phyloP scores from a whole-genome alignment of 2,113 vertebrate species.

The Zapus hudsonius region DNA sequence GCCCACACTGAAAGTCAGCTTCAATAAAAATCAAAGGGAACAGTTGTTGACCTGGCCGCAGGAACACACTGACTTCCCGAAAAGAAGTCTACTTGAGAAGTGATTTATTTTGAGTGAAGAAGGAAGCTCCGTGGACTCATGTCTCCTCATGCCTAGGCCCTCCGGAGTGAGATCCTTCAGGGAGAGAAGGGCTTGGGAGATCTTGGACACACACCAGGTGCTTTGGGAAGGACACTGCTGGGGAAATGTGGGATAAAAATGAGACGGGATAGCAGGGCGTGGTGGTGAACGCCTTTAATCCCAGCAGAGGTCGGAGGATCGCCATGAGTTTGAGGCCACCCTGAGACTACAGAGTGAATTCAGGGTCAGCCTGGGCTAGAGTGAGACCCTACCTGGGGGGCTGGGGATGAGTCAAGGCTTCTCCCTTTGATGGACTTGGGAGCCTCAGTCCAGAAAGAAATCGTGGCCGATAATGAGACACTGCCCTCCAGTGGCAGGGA shows the following conservation, averaged over 20 bases:
- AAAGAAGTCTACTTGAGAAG: not conserved
- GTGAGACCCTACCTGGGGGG: too few species aligned
- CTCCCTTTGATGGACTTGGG: not conserved
- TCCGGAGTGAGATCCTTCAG: not conserved
- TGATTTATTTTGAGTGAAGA: not conserved
- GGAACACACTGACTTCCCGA: not conserved
- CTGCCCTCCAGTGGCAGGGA: conserved; percentile 12
- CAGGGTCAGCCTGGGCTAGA: too few species aligned
- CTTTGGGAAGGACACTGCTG: not conserved
- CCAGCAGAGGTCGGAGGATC: too few species aligned
- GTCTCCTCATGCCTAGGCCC: not conserved
- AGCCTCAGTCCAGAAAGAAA: not conserved
- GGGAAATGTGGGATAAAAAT: not conserved
- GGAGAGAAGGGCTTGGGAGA: not conserved
- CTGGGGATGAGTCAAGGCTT: too few species aligned
- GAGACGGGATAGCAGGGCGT: too few species aligned
- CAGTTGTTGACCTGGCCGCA: not conserved
- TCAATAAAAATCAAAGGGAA: not conserved
- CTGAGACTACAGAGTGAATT: too few species aligned
- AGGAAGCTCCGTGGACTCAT: not conserved
- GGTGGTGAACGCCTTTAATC: too few species aligned
- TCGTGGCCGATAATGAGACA: not conserved
- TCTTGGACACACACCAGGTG: not conserved
- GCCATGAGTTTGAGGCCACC: too few species aligned
- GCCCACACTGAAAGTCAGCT: not conserved